phyloP scores from a whole-genome alignment of 2,113 vertebrate species.

The Hypanus sabinus region DNA sequence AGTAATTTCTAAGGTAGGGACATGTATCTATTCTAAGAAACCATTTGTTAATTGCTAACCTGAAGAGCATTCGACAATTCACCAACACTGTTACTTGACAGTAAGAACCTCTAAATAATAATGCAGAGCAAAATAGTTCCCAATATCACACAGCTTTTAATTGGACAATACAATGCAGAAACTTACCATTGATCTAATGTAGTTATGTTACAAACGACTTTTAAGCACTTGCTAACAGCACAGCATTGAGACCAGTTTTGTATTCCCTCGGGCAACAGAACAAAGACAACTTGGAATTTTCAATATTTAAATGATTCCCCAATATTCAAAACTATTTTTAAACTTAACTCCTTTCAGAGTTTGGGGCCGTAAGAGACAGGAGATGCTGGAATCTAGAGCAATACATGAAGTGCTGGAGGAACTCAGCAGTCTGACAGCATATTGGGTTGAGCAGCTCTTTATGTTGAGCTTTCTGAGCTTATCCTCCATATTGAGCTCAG shows the following conservation, averaged over 20 bases:
- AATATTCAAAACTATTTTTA: neutral
- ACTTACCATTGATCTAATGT: neutral
- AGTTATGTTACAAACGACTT: neutral
- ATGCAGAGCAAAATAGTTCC: neutral
- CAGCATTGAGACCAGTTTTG: neutral
- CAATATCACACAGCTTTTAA: neutral
- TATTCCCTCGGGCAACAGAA: neutral
- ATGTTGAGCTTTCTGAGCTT: neutral
- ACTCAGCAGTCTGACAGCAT: no score
- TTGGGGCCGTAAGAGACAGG: no score
- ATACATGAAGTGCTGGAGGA: no score
- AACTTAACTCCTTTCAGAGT: neutral
- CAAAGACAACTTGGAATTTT: neutral
- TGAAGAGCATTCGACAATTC: neutral
- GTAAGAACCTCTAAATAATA: neutral
- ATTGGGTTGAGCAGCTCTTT: no score
- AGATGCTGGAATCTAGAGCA: no score
- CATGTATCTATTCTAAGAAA: neutral
- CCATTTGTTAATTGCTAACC: neutral
- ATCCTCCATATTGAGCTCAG: neutral
- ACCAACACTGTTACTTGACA: neutral
- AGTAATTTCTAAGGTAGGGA: no score
- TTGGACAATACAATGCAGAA: neutral
- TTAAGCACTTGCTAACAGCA: no score
- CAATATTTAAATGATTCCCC: neutral